Evolutionary conservation across 2,888 invertebrate species (phyloP).

Genomic region (Drosophila fulvimacula): DNA sequence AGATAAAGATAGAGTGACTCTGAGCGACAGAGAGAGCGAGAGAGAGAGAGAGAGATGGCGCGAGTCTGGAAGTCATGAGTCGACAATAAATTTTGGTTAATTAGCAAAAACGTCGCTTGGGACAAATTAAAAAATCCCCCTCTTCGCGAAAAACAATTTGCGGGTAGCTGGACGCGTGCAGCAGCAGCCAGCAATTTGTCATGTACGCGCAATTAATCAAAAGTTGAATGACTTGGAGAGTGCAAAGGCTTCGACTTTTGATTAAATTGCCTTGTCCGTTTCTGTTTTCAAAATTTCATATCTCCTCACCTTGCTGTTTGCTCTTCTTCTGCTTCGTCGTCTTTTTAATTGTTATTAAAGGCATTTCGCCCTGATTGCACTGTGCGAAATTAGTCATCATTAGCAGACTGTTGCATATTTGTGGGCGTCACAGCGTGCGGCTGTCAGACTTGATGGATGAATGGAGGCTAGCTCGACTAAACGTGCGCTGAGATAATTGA

Average conservation of each 20-base stretch:
- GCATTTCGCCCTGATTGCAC: conserved; percentile 33
- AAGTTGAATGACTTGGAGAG: conserved; percentile 65
- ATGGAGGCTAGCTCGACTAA: conserved; percentile 38
- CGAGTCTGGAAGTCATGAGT: conserved; percentile 35
- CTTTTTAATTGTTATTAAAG: conserved; percentile 53
- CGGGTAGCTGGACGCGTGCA: conserved; percentile 40
- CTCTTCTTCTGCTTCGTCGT: not conserved
- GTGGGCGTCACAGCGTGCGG: conserved; percentile 55
- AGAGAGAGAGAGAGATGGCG: not conserved
- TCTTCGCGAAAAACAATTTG: conserved; percentile 37
- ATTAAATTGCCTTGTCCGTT: conserved; percentile 25
- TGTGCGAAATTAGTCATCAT: conserved; percentile 62
- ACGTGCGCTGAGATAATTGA: conserved; percentile 66
- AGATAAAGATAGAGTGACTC: not conserved
- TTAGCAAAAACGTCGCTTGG: conserved; percentile 62
- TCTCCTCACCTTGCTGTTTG: not conserved
- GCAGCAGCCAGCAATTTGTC: conserved; percentile 65
- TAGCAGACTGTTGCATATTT: conserved; percentile 62
- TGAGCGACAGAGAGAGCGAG: not conserved
- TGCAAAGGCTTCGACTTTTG: conserved; percentile 33
- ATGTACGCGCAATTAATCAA: conserved; percentile 73
- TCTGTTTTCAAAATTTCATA: conserved; percentile 3
- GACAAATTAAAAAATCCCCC: conserved; percentile 47
- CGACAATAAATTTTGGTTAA: conserved; percentile 69
- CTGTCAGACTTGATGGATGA: conserved; percentile 58